phyloP scores from a whole-genome alignment of 2,888 invertebrate species.

The Drepanosiphum platanoidis region DNA sequence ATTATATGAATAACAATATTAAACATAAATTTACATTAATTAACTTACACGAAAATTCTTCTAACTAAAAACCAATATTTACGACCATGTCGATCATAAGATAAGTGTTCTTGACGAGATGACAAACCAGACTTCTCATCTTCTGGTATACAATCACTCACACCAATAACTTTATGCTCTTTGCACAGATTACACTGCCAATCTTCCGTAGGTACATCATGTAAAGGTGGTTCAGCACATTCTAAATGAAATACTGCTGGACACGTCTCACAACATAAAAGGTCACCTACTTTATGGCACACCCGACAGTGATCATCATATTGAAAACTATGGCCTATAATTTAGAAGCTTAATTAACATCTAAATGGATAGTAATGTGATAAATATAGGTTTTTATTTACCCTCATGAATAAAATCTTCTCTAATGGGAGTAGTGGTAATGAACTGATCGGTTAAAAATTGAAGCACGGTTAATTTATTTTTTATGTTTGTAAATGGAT shows the following conservation, averaged over 20 bases:
- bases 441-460: slow-evolving; percentile 93
- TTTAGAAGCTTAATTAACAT: slow-evolving; percentile 26
- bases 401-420: slow-evolving; percentile 95
- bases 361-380: neutral
- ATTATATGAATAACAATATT: neutral
- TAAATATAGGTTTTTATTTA: slow-evolving; percentile 66
- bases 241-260: slow-evolving; percentile 97
- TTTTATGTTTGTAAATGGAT: slow-evolving; percentile 86
- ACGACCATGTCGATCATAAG: slow-evolving; percentile 94
- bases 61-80: slow-evolving; percentile 97
- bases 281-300: slow-evolving; percentile 91
- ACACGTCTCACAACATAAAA: slow-evolving; percentile 97
- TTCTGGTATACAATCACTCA: slow-evolving; percentile 91
- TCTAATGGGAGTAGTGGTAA: slow-evolving; percentile 90
- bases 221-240: slow-evolving; percentile 94
- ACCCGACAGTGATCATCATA: slow-evolving; percentile 93
- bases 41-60: slow-evolving; percentile 89
- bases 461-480: slow-evolving; percentile 84
- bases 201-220: slow-evolving; percentile 94
- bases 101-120: slow-evolving; percentile 92
- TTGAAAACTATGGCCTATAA: slow-evolving; percentile 77
- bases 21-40: slow-evolving; percentile 17
- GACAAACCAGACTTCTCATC: slow-evolving; percentile 91
- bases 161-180: slow-evolving; percentile 90
- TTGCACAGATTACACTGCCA: slow-evolving; percentile 97